Base-by-base conservation (phyloP, 2,888 invertebrate genomes). In the Epistrophe grossulariae region DNA sequence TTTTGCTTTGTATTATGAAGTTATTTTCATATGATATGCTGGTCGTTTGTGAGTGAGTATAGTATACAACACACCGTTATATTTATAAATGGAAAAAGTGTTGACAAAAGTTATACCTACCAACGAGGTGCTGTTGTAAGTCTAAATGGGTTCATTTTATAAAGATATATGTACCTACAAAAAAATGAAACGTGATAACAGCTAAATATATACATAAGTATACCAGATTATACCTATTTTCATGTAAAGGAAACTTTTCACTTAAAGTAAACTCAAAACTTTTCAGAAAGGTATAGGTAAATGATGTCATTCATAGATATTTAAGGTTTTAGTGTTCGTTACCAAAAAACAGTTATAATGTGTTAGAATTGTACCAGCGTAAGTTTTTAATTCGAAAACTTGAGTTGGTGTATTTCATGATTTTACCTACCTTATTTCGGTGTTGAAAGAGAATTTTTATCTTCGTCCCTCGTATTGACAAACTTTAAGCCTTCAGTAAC, bases 21-120 rank as follows among this genome's bases (percentile, higher is more conserved):
- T 70, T 79, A 64, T 74, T 70, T 79, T 71, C 68, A 70, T 70
- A 31, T 31, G 45, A 79, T 45, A 9, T 64, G 28, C 6, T 52
- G 5, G 17, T 52, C 8, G 31, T 52, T 24, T 70, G n/a, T 52
- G n/a, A 19, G 38, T 19, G 13, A 3, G 2, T 5, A 1, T n/a
- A 38, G 10, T 38, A 38, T 11, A 38, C 11, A 38, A 10, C 11
- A 11, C 6, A 40, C 10, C 11, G 6, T 45, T 28, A 43, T 43
- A 48, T 31, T 24, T 19, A 45, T 43, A 45, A 38, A 50, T 15
- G 10, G 3, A 50, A 38, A 50, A 68, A 68, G 40, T 40, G 68
- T 40, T 43, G 24, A 40, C n/a, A 66, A 40, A 55, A 50, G 28
- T 66, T 35, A 35, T 19, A 60, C 38, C 24, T 7, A 48, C n/a